phyloP scores from a whole-genome alignment of 1,140 invertebrate species.

The Drosophila bocki region DNA sequence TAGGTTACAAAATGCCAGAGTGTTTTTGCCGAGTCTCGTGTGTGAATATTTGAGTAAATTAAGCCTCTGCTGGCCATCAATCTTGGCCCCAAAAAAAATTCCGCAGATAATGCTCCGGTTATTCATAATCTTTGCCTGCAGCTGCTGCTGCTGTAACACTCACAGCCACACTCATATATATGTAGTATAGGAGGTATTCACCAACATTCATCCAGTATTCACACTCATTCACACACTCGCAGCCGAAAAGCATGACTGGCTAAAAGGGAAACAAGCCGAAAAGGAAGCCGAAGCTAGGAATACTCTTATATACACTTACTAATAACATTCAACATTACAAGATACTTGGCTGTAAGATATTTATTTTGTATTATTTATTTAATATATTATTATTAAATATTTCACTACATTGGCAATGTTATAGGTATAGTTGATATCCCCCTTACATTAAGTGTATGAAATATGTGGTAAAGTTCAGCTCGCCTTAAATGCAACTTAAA shows the following conservation, averaged over 20 bases:
- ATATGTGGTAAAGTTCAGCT: conserved; percentile 30
- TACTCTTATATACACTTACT: neutral
- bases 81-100: conserved; percentile 30
- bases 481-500: conserved; percentile 48
- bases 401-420: neutral
- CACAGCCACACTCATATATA: neutral
- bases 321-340: neutral
- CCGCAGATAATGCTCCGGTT: conserved; percentile 36
- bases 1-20: neutral
- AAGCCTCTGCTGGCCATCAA: conserved; percentile 32
- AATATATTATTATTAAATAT: no score
- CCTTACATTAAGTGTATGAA: neutral
- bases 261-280: conserved; percentile 8
- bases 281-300: neutral
- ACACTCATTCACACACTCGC: conserved; percentile 18
- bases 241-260: conserved; percentile 49
- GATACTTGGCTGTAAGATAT: neutral
- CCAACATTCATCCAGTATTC: conserved; percentile 9
- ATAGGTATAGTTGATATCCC: neutral
- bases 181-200: neutral
- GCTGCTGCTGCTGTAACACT: conserved; percentile 32
- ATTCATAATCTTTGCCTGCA: conserved; percentile 35
- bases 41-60: conserved; percentile 18
- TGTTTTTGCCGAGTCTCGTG: conserved; percentile 2
- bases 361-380: neutral